Evolutionary conservation across 2,113 vertebrate species (phyloP), one percentile per base, ranked within the genome.

Genomic region (Brachyhypopomus gauderio): DNA sequence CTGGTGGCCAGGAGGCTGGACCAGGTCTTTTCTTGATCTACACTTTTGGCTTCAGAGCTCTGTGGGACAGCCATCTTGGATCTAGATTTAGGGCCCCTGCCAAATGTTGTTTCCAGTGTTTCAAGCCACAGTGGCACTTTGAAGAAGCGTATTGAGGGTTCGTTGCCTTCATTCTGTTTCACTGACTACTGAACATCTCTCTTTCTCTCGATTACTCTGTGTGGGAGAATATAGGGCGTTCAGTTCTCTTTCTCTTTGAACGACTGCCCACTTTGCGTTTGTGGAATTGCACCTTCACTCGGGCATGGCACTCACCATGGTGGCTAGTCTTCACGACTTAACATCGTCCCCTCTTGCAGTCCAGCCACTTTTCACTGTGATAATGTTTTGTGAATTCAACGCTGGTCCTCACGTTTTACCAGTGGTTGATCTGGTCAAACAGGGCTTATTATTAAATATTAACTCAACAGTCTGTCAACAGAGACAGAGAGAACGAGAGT

Each of bases 371-470:
- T 58, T 81, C 70, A 79, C 63, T 71, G 27, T 22, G 38, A 74
- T 74, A 58, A 14, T 30, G 77, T 38, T 22, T 52, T 56, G 59
- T 63, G n/a, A 52, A 76, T 58, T 27, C 58, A 60, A 64, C n/a
- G 23, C 60, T 74, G 63, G 78, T 78, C 17, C 60, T 36, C 14
- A 30, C 73, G 63, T 73, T 73, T 85, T 45, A 36, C 48, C 14
- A 59, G 63, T 78, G 25, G 67, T 62, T 52, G 55, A 77, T 75
- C 86, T 83, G 84, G 79, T 86, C 85, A 75, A 77, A 83, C 75
- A 55, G 64, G 80, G 63, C 66, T 41, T 72, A 78, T 79, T 69
- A 84, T 87, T 86, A 84, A 82, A 86, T 75, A 86, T 87, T 87
- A 88, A 86, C 78, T 62, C 19, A 34, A 23, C 67, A 16, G 75